Base-by-base conservation (phyloP, 1,140 invertebrate species). In the Leptinotarsa lineolata region DNA sequence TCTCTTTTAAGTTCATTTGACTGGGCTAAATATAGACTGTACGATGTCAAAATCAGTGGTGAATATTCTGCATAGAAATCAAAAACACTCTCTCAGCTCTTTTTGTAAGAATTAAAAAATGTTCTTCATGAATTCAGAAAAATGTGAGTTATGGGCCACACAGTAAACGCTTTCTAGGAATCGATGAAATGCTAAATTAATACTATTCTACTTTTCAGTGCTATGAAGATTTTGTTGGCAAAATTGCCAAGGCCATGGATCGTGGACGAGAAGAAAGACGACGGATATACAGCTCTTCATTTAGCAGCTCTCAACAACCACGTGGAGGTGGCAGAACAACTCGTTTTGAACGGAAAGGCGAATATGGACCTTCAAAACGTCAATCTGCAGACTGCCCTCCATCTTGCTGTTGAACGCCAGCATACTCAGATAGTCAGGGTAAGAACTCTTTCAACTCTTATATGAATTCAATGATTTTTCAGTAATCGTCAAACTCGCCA, bases 201-300 rank as follows among this genome's bases (percentile, higher is more conserved):
- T 6, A 18, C 22, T 67, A 39, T 67, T n/a, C 30, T 68, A 15
- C 5, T 74, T 91, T 90, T 74, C 87, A 98, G 96, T 88, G 96
- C 96, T 21, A 98, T 98, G 96, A 91, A 95, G 82, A 95, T 98
- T 81, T 88, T 98, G 78, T 86, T 98, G 76, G 91, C 91, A 44
- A 97, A 97, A 86, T 88, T 97, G 30, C 94, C 95, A 6, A 89
- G 96, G n/a, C 91, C 93, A 2, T 99, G 97, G 97, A 94, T 99
- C 80, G 96, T 98, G 30, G 97, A 99, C 86, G 97, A 99, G 84
- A 97, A 97, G 81, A 99, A 99, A 85, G 96, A 98, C 83, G 97
- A 99, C 84, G 97, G 97, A 2, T 98, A 98, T 86, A 98, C 97
- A 1, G 96, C 97, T 1, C 88, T 99, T 15, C 97, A 99, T 85